Conservation (phyloP, 1,140 invertebrate species). For the Cecropterus lyciades region DNA sequence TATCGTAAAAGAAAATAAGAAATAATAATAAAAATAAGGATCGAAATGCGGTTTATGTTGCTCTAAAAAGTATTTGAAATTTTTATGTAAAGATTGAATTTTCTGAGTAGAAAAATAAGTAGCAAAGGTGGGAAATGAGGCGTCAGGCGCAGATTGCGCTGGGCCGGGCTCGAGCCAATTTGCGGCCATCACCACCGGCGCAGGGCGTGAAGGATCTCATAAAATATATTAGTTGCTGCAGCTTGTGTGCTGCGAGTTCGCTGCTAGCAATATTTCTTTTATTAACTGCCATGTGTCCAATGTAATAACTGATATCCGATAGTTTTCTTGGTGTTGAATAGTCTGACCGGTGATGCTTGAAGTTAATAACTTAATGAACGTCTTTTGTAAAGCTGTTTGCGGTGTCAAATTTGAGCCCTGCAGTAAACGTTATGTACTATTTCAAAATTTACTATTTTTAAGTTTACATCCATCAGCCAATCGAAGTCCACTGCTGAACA, state of each 20-base stretch:
- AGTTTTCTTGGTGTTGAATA: background rate
- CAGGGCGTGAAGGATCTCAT: background rate
- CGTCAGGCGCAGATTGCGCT: conserved; percentile 29
- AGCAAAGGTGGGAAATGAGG: conserved; percentile 32
- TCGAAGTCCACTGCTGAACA: too few species aligned
- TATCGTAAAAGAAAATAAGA: too few species aligned
- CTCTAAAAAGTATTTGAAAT: background rate
- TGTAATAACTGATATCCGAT: background rate
- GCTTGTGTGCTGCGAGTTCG: background rate
- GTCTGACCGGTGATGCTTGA: background rate
- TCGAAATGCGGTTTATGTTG: too few species aligned
- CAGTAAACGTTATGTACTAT: too few species aligned
- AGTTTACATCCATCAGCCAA: too few species aligned
- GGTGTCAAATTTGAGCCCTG: too few species aligned
- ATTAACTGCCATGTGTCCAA: background rate
- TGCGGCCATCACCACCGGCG: conserved; percentile 31
- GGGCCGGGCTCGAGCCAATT: conserved; percentile 34
- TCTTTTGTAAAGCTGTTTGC: too few species aligned
- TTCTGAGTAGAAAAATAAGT: conserved; percentile 18
- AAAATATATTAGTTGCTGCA: conserved; percentile 10
- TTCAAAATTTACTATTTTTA: too few species aligned
- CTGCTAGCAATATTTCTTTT: background rate
- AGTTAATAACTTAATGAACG: background rate
- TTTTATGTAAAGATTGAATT: conserved; percentile 4
- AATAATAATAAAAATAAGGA: too few species aligned